Percentiles rank a stretch among this genome's conserved stretches.
phyloP scores from a whole-genome alignment of 1,140 invertebrate species.

The Zaprionus taronus region DNA sequence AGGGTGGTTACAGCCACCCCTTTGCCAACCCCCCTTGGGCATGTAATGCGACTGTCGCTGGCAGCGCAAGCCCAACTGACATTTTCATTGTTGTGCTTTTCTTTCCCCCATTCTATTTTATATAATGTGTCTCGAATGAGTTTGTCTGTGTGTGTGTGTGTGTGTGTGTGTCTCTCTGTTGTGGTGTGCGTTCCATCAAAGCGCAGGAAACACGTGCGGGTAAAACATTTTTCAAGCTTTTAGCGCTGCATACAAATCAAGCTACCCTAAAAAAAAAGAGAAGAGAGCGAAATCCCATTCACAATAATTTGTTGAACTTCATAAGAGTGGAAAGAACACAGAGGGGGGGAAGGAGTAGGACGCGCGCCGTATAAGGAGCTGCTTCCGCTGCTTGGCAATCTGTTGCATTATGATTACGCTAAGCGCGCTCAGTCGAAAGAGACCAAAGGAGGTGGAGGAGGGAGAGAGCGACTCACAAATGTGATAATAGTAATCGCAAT shows the following conservation, averaged over 20 bases:
- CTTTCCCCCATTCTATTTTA: slow-evolving; percentile 70
- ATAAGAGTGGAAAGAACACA: slow-evolving; percentile 55
- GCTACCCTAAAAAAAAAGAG: slow-evolving; percentile 59
- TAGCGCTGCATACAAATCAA: slow-evolving; percentile 83
- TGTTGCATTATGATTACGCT: slow-evolving; percentile 71
- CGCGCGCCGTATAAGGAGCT: slow-evolving; percentile 14
- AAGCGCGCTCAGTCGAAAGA: slow-evolving; percentile 41
- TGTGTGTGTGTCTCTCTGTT: slow-evolving; percentile 33
- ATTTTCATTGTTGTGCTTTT: slow-evolving; percentile 83
- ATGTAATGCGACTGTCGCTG: slow-evolving; percentile 68
- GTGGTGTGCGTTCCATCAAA: slow-evolving; percentile 64
- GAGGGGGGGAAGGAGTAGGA: neutral
- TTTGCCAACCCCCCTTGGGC: slow-evolving; percentile 26
- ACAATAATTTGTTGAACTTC: slow-evolving; percentile 82
- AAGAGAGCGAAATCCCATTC: slow-evolving; percentile 61
- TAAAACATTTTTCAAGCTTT: slow-evolving; percentile 83
- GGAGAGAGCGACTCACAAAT: slow-evolving; percentile 1
- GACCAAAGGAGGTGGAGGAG: neutral
- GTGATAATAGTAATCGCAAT: slow-evolving; percentile 44
- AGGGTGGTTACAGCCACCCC: neutral
- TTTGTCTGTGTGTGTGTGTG: slow-evolving; percentile 19
- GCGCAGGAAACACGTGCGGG: slow-evolving; percentile 81
- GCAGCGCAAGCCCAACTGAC: slow-evolving; percentile 57
- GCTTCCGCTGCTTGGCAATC: slow-evolving; percentile 52
- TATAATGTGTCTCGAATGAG: slow-evolving; percentile 74